These are phyloP conservation scores for Alcedo atthis DNA, from an alignment of 2,797 vertebrate species.

Conservation along the genomic window DNA sequence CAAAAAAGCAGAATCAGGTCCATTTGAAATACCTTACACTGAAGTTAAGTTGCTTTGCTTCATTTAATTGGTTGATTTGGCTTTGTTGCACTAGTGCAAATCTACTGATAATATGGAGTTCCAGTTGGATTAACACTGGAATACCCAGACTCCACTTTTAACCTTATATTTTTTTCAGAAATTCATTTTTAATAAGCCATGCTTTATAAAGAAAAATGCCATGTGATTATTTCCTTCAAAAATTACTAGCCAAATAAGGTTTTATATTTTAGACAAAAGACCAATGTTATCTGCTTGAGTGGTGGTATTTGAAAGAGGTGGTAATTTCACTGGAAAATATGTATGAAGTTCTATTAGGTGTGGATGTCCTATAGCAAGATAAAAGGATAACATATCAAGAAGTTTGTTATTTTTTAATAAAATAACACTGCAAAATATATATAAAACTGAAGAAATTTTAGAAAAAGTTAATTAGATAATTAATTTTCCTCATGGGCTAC, in stretches of 20 bases:
- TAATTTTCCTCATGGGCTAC: background rate
- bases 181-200: slow-evolving; percentile 20
- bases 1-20: slow-evolving; percentile 49
- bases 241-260: background rate
- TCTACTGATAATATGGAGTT: background rate
- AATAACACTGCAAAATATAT: background rate
- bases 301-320: background rate
- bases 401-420: background rate
- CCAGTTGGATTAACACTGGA: background rate
- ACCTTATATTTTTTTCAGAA: background rate
- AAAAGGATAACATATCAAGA: background rate
- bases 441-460: background rate
- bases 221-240: background rate
- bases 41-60: slow-evolving; percentile 40
- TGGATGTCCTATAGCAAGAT: background rate
- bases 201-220: background rate
- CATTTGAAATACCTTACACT: slow-evolving; percentile 39
- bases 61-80: slow-evolving; percentile 32
- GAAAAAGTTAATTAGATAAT: background rate
- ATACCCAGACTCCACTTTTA: background rate
- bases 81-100: slow-evolving; percentile 13
- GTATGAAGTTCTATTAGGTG: background rate
- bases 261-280: background rate
- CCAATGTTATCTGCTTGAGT: background rate
- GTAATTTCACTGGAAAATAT: background rate